Conservation (phyloP, 2,797 vertebrate genomes). For the Gymnothorax reevesii region DNA sequence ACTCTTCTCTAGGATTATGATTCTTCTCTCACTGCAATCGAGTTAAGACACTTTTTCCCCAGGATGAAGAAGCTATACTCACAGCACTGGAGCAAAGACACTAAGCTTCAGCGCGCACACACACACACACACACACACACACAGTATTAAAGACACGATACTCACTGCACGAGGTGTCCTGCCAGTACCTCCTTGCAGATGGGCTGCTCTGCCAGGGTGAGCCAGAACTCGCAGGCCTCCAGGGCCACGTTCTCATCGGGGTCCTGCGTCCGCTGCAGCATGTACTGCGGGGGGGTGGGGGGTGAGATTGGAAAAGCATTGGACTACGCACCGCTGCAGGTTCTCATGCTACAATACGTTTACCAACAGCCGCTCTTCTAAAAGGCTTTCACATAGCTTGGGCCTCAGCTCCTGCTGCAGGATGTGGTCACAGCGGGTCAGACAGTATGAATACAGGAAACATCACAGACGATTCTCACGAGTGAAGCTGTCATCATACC, state of each 20-base stretch:
- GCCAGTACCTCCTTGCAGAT: slow-evolving; percentile 94
- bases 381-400: background rate
- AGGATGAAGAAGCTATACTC: background rate
- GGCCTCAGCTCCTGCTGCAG: background rate
- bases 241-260: slow-evolving; percentile 91
- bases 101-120: background rate
- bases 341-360: background rate
- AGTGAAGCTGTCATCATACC: slow-evolving; percentile 42
- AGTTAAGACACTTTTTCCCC: background rate
- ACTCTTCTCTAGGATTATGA: slow-evolving; percentile 14
- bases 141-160: slow-evolving; percentile 33
- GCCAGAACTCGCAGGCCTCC: slow-evolving; percentile 96
- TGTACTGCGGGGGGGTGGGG: slow-evolving; percentile 70
- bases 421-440: slow-evolving; percentile 21
- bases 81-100: background rate
- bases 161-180: slow-evolving; percentile 90
- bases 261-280: slow-evolving; percentile 94
- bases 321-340: background rate
- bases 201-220: slow-evolving; percentile 92
- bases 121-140: background rate
- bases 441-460: slow-evolving; percentile 40
- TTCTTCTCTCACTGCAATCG: background rate
- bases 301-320: background rate
- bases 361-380: background rate
- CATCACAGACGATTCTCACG: slow-evolving; percentile 41